These are phyloP conservation scores for Torymus tubicola DNA, from an alignment of 2,888 invertebrate species.

Conservation along the genomic window DNA sequence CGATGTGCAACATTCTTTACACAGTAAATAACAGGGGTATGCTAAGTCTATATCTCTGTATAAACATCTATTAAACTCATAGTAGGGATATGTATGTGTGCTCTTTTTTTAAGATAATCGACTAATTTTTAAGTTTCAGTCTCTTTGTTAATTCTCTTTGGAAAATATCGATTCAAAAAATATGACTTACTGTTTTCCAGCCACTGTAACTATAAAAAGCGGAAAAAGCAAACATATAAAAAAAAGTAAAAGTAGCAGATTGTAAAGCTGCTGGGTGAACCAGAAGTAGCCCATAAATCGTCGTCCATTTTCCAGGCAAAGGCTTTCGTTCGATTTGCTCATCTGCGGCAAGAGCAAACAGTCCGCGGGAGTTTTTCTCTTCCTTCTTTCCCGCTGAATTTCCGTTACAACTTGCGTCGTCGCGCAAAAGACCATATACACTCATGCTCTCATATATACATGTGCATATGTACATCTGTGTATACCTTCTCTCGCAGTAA, in stretches of 20 bases:
- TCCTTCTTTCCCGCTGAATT: background rate
- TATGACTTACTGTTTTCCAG: background rate
- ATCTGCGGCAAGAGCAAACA: slow-evolving; percentile 38
- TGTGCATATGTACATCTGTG: too few relatives aligned
- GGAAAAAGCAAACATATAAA: background rate
- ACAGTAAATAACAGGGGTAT: too few relatives aligned
- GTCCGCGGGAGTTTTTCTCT: background rate
- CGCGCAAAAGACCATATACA: background rate
- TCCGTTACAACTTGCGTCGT: slow-evolving; percentile 19
- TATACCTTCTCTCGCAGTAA: background rate
- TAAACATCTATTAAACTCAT: too few relatives aligned
- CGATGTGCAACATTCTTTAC: too few relatives aligned
- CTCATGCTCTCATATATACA: background rate
- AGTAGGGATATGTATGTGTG: too few relatives aligned
- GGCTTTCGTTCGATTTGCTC: slow-evolving; percentile 40
- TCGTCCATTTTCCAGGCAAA: slow-evolving; percentile 31
- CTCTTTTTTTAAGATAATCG: too few relatives aligned
- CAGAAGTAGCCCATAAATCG: slow-evolving; percentile 34
- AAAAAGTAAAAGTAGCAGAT: background rate
- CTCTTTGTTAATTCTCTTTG: background rate
- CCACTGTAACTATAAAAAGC: background rate
- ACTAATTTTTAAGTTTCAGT: too few relatives aligned
- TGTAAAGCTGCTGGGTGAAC: background rate
- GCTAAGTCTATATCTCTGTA: too few relatives aligned
- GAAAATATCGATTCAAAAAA: slow-evolving; percentile 39